Evolutionary conservation across 2,888 invertebrate species (phyloP).

Genomic region (Epirrhoe tristata): DNA sequence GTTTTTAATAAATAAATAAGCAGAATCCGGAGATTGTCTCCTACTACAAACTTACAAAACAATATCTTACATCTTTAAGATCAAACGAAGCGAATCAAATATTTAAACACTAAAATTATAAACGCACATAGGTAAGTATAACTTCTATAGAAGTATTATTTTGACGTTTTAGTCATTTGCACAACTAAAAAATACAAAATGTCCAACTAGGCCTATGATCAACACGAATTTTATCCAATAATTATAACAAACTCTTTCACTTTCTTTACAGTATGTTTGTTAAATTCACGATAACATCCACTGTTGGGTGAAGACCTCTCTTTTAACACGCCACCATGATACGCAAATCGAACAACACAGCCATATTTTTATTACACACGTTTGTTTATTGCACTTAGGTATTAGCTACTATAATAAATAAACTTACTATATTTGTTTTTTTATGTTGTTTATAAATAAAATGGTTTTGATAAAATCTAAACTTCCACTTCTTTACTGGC

Average conservation of each 20-base stretch:
- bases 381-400: conserved; percentile 41
- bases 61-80: no score
- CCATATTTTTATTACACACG: conserved; percentile 24
- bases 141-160: no score
- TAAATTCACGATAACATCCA: neutral
- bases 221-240: neutral
- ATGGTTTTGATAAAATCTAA: conserved; percentile 48
- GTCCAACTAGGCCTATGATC: no score
- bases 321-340: neutral
- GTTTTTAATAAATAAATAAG: neutral
- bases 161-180: no score
- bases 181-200: no score
- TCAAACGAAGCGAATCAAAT: no score
- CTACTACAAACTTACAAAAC: neutral
- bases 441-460: conserved; percentile 66
- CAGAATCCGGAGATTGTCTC: neutral
- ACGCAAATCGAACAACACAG: neutral
- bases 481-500: conserved; percentile 74
- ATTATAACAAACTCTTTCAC: neutral
- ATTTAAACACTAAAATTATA: no score
- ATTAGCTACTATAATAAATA: conserved; percentile 33
- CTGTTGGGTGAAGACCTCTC: neutral
- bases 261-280: neutral
- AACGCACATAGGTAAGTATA: no score
- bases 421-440: conserved; percentile 72